A percentile compares a stretch with the other conserved stretches of the same genome.
phyloP scores from a whole-genome alignment of 2,888 invertebrate genomes.

The Strigamia maritima region DNA sequence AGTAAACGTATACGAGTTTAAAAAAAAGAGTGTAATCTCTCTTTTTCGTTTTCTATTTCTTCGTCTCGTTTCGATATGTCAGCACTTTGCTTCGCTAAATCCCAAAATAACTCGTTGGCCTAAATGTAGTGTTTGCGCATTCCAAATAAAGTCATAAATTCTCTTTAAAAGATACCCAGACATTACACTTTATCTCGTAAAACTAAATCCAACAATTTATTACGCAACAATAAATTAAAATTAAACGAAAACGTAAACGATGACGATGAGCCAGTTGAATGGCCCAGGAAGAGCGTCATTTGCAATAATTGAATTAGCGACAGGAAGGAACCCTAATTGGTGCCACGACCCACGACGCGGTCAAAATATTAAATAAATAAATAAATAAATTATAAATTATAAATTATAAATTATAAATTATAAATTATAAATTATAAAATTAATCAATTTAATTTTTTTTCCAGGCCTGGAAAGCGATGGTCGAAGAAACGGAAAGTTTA shows the following conservation, averaged over 20 bases:
- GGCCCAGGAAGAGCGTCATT: neutral
- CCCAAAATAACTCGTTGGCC: constrained; percentile 1
- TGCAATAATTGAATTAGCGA: neutral
- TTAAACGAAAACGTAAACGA: neutral
- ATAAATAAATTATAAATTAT: neutral
- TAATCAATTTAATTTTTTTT: constrained; percentile 33
- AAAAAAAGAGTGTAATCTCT: no score
- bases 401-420: neutral
- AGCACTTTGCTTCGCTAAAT: neutral
- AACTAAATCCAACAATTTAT: neutral
- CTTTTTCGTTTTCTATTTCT: no score
- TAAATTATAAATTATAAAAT: neutral
- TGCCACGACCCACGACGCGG: neutral
- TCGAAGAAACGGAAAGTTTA: constrained; percentile 83
- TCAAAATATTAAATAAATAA: no score
- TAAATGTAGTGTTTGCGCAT: neutral
- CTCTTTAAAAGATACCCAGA: neutral
- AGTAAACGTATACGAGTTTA: no score
- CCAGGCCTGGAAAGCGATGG: constrained; percentile 76
- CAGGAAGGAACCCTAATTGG: neutral
- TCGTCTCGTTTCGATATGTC: neutral
- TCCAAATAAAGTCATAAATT: neutral
- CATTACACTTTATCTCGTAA: neutral
- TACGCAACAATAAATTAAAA: neutral
- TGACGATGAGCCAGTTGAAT: neutral